These are phyloP conservation scores for Mizuhopecten yessoensis DNA, from an alignment of 1,140 invertebrate genomes.

Conservation along the genomic window DNA sequence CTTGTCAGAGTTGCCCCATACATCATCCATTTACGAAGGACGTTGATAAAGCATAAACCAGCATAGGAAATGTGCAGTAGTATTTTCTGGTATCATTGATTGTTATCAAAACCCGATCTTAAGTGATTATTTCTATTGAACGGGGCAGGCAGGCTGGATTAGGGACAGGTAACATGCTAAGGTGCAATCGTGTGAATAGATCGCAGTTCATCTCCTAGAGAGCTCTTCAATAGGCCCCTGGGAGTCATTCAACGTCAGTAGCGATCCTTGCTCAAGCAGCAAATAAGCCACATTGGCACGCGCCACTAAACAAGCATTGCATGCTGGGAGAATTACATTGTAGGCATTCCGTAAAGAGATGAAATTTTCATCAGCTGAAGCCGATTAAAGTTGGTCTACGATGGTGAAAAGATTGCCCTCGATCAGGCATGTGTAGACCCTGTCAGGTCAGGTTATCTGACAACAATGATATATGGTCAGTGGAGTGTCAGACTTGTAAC, in stretches of 20 bases:
- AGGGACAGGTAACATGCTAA: slow-evolving; percentile 10
- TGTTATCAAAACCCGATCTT: slow-evolving; percentile 25
- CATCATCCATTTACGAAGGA: slow-evolving; percentile 25
- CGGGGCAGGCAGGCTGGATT: slow-evolving; percentile 2
- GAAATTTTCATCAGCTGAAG: slow-evolving; percentile 38
- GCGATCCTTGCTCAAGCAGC: slow-evolving; percentile 29
- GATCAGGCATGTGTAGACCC: background rate
- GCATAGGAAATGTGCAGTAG: slow-evolving; percentile 12
- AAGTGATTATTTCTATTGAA: slow-evolving; percentile 28
- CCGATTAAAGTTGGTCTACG: slow-evolving; percentile 30
- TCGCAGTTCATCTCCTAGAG: slow-evolving; percentile 26
- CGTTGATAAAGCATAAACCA: background rate
- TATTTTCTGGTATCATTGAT: slow-evolving; percentile 26
- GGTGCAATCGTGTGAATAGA: slow-evolving; percentile 31
- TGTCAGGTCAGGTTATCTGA: background rate
- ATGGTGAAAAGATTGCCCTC: background rate
- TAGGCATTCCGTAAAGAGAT: slow-evolving; percentile 24
- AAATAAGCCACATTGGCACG: slow-evolving; percentile 23
- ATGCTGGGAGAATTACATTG: slow-evolving; percentile 26
- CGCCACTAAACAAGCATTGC: slow-evolving; percentile 25
- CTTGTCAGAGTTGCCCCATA: background rate
- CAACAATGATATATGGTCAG: background rate
- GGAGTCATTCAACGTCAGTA: slow-evolving; percentile 24
- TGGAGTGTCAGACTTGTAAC: background rate
- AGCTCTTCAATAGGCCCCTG: background rate